phyloP scores from a whole-genome alignment of 2,797 vertebrate species.

The Chelon labrosus region DNA sequence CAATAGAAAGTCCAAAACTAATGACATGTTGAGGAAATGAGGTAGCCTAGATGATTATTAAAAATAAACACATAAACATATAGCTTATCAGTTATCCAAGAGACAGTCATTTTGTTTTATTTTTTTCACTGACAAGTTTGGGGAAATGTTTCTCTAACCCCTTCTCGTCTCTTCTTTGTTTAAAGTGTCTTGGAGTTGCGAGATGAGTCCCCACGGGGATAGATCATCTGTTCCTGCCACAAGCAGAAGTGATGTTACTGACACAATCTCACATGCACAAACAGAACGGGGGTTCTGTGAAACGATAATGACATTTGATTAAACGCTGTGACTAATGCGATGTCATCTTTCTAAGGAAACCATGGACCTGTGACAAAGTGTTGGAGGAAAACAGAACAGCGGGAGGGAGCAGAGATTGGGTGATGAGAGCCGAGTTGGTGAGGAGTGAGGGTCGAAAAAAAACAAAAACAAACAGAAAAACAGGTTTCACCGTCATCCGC shows the following conservation, averaged over 20 bases:
- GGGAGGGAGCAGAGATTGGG: neutral
- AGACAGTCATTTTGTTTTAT: too few relatives aligned
- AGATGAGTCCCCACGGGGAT: slow-evolving; percentile 52
- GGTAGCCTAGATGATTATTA: too few relatives aligned
- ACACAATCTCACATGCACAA: slow-evolving; percentile 22
- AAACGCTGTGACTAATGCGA: slow-evolving; percentile 73
- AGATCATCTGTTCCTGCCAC: slow-evolving; percentile 50
- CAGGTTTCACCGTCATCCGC: slow-evolving; percentile 29
- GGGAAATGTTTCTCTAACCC: neutral
- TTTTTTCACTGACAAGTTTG: neutral
- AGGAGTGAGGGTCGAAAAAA: neutral
- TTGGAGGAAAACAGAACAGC: slow-evolving; percentile 32
- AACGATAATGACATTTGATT: slow-evolving; percentile 77
- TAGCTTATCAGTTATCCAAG: too few relatives aligned
- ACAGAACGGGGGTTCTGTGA: slow-evolving; percentile 53
- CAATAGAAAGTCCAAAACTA: too few relatives aligned
- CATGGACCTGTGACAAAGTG: slow-evolving; percentile 66
- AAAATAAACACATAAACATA: too few relatives aligned
- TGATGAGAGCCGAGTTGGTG: slow-evolving; percentile 1
- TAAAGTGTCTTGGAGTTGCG: slow-evolving; percentile 35
- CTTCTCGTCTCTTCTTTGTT: slow-evolving; percentile 28
- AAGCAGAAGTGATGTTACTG: slow-evolving; percentile 63
- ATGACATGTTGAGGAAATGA: too few relatives aligned
- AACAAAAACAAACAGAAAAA: slow-evolving; percentile 6
- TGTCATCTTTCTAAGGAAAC: slow-evolving; percentile 64